Percentiles rank a stretch among this genome's conserved stretches.
These are phyloP conservation scores for Leptocoma aspasia DNA, from an alignment of 2,113 vertebrate genomes.

Conservation along the genomic window DNA sequence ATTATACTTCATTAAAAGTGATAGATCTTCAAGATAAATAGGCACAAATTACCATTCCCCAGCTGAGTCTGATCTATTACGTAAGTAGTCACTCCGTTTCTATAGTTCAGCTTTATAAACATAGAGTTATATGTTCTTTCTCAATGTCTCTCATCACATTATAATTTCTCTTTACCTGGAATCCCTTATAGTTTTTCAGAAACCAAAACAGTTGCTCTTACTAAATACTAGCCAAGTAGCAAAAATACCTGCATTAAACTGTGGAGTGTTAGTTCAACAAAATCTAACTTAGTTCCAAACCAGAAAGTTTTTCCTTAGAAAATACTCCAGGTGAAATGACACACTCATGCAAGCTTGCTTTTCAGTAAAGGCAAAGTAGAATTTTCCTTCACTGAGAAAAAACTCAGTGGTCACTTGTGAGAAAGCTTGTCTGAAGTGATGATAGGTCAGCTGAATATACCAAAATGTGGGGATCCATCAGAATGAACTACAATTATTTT, in stretches of 20 bases:
- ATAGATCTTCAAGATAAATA: conserved; percentile 52
- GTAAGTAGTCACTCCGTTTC: conserved; percentile 4
- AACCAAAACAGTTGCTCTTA: background rate
- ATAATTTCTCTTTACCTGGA: conserved; percentile 52
- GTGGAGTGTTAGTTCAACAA: background rate
- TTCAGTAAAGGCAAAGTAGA: background rate
- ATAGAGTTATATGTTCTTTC: background rate
- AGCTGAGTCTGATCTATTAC: conserved; percentile 31
- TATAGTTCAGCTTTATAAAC: conserved; percentile 22
- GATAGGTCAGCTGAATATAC: background rate
- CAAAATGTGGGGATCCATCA: background rate
- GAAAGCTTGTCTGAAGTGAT: background rate
- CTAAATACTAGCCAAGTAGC: background rate
- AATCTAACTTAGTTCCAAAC: background rate
- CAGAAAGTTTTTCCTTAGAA: background rate
- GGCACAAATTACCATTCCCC: background rate
- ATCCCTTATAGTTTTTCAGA: conserved; percentile 18
- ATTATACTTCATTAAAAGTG: conserved; percentile 57
- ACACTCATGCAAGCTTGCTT: background rate
- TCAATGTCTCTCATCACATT: conserved; percentile 60
- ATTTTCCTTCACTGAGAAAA: background rate
- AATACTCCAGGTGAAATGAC: background rate
- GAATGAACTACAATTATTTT: background rate
- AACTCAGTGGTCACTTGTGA: background rate
- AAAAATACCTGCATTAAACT: background rate